Percentiles rank a stretch among this genome's conserved stretches.
These are phyloP conservation scores for Centroberyx gerrardi DNA, from an alignment of 2,797 vertebrate species.

Conservation along the genomic window DNA sequence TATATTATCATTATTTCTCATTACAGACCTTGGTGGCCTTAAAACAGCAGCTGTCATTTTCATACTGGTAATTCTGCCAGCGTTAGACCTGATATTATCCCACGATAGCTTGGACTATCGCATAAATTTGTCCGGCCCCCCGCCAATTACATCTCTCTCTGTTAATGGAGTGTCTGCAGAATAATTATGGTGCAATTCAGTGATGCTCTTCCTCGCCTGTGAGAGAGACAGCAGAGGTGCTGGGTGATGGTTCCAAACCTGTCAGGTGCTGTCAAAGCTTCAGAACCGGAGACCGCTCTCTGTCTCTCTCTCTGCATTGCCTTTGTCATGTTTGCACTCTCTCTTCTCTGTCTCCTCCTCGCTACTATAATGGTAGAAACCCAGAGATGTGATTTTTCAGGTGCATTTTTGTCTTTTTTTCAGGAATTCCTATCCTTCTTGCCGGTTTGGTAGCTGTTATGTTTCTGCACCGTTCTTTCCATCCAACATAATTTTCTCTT, in stretches of 20 bases:
- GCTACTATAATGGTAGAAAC: not conserved
- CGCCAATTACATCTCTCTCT: slow-evolving; percentile 50
- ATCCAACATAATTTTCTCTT: slow-evolving; percentile 7
- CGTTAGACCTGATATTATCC: slow-evolving; percentile 26
- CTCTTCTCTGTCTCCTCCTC: slow-evolving; percentile 6
- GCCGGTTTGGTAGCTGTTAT: too few relatives aligned
- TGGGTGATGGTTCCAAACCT: slow-evolving; percentile 53
- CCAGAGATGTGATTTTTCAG: too few relatives aligned
- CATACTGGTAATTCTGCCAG: slow-evolving; percentile 17
- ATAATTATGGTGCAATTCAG: slow-evolving; percentile 48
- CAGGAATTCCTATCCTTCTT: too few relatives aligned
- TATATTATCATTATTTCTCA: not conserved
- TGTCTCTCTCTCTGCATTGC: slow-evolving; percentile 44
- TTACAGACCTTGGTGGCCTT: not conserved
- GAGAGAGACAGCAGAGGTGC: slow-evolving; percentile 14
- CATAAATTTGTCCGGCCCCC: slow-evolving; percentile 34
- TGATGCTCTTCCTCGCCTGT: not conserved
- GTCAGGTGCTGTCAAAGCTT: slow-evolving; percentile 41
- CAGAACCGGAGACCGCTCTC: slow-evolving; percentile 25
- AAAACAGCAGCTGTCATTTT: slow-evolving; percentile 28
- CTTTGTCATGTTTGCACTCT: slow-evolving; percentile 53
- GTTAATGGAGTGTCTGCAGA: slow-evolving; percentile 31
- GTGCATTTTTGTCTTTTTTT: too few relatives aligned
- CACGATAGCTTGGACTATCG: slow-evolving; percentile 36
- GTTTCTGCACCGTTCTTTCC: slow-evolving; percentile 9